phyloP scores from a whole-genome alignment of 1,140 invertebrate genomes.

The Cherax quadricarinatus region DNA sequence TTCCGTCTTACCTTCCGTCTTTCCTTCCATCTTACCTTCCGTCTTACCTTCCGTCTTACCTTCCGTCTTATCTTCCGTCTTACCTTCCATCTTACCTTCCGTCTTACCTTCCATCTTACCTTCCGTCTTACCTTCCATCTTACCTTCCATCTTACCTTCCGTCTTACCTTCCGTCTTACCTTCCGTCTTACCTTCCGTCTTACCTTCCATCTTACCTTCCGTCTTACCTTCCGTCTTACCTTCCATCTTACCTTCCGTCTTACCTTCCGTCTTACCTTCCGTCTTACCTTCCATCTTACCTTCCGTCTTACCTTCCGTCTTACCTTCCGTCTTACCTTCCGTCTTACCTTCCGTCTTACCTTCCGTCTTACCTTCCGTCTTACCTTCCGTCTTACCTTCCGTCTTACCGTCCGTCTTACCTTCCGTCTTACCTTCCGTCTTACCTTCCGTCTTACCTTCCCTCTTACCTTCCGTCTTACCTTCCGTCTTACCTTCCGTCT shows the following conservation, averaged over 20 bases:
- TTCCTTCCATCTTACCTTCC: too few species aligned
- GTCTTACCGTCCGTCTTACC: too few species aligned
- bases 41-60: neutral
- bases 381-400: neutral
- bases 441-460: neutral
- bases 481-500: neutral
- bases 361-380: neutral
- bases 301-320: neutral
- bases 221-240: neutral
- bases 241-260: neutral
- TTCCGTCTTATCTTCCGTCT: neutral
- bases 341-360: neutral
- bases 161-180: neutral
- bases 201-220: neutral
- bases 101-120: neutral
- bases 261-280: neutral
- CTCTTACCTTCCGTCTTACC: neutral
- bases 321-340: neutral
- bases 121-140: neutral
- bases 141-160: neutral
- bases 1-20: neutral
- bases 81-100: neutral
- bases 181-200: neutral
- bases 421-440: neutral
- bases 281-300: neutral